These are phyloP conservation scores for Torymus tubicola DNA, from an alignment of 2,888 invertebrate species.

Conservation along the genomic window DNA sequence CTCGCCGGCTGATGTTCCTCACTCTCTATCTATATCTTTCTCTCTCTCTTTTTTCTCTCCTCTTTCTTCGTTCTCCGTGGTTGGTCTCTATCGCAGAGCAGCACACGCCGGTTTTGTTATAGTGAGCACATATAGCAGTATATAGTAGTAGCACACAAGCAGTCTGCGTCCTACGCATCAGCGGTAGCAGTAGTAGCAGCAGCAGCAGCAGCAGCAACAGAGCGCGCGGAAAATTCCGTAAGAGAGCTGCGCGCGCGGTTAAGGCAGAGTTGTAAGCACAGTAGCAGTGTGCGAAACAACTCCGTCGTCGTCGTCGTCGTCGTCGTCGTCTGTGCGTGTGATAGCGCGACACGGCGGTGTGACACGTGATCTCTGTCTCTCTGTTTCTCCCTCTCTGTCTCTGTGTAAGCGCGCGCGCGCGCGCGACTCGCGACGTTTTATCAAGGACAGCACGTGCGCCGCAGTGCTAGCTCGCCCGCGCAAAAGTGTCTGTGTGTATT, in stretches of 20 bases:
- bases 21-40: neutral
- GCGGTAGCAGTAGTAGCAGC: neutral
- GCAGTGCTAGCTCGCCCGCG: too few species aligned
- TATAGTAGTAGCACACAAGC: too few species aligned
- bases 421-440: too few species aligned
- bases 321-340: slow-evolving; percentile 5
- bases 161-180: too few species aligned
- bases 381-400: too few species aligned
- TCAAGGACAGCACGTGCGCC: slow-evolving; percentile 53
- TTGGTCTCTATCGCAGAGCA: neutral
- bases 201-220: slow-evolving; percentile 2
- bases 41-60: neutral
- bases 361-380: slow-evolving; percentile 19
- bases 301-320: too few species aligned
- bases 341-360: slow-evolving; percentile 17
- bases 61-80: neutral
- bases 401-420: too few species aligned
- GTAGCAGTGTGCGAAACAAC: too few species aligned
- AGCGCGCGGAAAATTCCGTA: neutral
- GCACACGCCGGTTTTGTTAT: too few species aligned
- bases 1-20: slow-evolving; percentile 30
- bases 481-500: neutral
- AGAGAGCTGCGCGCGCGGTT: too few species aligned
- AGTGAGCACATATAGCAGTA: too few species aligned
- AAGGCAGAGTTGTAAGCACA: too few species aligned